phyloP scores from a whole-genome alignment of 2,113 vertebrate species.

The Deroptyus accipitrinus region DNA sequence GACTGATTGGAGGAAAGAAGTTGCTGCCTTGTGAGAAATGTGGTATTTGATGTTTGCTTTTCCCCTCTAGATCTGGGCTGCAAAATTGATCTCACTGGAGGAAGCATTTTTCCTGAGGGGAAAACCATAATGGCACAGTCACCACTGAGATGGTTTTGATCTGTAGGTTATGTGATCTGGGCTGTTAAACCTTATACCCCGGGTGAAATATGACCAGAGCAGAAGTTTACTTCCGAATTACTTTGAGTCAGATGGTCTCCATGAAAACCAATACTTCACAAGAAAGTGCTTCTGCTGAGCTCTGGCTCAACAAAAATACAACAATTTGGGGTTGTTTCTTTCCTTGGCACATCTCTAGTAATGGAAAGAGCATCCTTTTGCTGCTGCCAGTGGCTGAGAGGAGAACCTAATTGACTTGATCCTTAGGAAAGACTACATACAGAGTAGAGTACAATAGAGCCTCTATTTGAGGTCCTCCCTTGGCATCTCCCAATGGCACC shows the following conservation, averaged over 20 bases:
- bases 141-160: not conserved
- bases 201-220: rapidly evolving
- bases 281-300: not conserved
- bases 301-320: not conserved
- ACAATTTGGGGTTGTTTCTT: not conserved
- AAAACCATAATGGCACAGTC: not conserved
- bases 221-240: not conserved
- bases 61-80: not conserved
- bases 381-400: not conserved
- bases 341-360: not conserved
- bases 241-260: not conserved
- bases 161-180: not conserved
- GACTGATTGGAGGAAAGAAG: not conserved
- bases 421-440: not conserved
- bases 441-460: no score
- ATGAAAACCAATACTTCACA: not conserved
- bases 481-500: not conserved
- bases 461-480: not conserved
- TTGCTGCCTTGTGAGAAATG: not conserved
- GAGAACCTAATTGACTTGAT: not conserved
- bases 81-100: not conserved
- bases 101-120: not conserved
- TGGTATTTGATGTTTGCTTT: not conserved
- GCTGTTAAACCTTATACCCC: not conserved
- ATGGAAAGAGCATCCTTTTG: not conserved